A percentile compares a stretch with the other conserved stretches of the same genome.
Conservation (phyloP, 2,113 vertebrate genomes). For the Pterocles orientalis region DNA sequence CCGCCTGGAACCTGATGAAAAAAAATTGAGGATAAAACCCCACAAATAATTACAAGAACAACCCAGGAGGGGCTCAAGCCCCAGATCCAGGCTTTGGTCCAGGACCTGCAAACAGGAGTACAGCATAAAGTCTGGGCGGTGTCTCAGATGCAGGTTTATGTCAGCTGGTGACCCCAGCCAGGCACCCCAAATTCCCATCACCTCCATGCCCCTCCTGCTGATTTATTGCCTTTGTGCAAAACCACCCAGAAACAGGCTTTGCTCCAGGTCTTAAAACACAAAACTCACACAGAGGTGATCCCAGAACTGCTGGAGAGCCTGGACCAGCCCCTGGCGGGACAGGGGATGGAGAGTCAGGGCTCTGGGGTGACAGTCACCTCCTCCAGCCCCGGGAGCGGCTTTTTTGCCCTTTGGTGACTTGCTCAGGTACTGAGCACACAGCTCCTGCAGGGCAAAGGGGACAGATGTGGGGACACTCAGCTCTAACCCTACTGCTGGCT, state of each 20-base stretch:
- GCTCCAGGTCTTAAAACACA: fast-evolving
- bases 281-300: fast-evolving
- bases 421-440: background rate
- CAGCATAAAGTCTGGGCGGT: background rate
- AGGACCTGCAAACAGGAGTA: background rate
- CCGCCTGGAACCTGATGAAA: background rate
- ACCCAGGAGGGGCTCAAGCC: background rate
- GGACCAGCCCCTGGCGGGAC: background rate
- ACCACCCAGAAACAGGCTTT: background rate
- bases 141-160: background rate
- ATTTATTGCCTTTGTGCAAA: fast-evolving
- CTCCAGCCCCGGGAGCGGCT: background rate
- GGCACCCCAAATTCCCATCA: background rate
- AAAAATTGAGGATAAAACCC: fast-evolving
- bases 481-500: background rate
- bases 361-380: background rate
- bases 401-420: background rate
- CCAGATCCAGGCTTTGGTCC: background rate
- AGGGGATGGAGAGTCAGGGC: fast-evolving
- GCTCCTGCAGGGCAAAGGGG: background rate
- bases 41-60: background rate
- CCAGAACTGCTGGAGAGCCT: background rate
- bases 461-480: fast-evolving
- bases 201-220: background rate
- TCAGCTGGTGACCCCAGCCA: background rate